Base-by-base conservation (phyloP, 2,797 vertebrate species). In the Astyanax mexicanus region DNA sequence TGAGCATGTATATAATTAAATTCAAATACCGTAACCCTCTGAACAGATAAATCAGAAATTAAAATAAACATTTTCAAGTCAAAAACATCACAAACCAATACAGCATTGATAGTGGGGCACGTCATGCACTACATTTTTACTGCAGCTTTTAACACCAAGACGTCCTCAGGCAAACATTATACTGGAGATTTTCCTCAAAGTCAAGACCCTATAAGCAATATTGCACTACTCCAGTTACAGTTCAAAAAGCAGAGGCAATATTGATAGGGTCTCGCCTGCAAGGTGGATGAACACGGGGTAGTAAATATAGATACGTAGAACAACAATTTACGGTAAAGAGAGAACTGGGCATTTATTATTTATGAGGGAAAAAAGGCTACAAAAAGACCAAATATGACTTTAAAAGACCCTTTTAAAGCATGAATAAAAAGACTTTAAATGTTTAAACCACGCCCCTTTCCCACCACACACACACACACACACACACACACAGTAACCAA, bases 181-280 rank as follows among this genome's bases (percentile, higher is more conserved):
- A 69, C 29, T 74, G 86, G 89, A 88, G 89, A 86, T 84, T 88
- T 76, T 80, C 94, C 94, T 93, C 88, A 91, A 90, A 94, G 95
- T 92, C 93, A 91, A 96, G 94, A 96, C 96, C 96, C 96, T 97
- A 96, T 96, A 96, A 97, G 95, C 96, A 96, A 96, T 96, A 96
- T 96, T 97, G 96, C 95, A 97, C 96, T 97, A 95, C 95, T 96
- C 92, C 92, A 92, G 90, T 87, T 87, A 92, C 87, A 87, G 85
- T 81, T 77, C 85, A 87, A 94, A 93, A 95, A 97, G 96, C 95
- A 97, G 95, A 96, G 95, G 92, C 95, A 97, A 96, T 93, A 96
- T 94, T 94, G 95, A 97, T 96, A 97, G 96, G 95, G 96, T 95
- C 92, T 93, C 86, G 88, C 92, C 95, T 93, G 88, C 90, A 92